Conservation (phyloP, 2,113 vertebrate species). For the Amia ocellicauda region DNA sequence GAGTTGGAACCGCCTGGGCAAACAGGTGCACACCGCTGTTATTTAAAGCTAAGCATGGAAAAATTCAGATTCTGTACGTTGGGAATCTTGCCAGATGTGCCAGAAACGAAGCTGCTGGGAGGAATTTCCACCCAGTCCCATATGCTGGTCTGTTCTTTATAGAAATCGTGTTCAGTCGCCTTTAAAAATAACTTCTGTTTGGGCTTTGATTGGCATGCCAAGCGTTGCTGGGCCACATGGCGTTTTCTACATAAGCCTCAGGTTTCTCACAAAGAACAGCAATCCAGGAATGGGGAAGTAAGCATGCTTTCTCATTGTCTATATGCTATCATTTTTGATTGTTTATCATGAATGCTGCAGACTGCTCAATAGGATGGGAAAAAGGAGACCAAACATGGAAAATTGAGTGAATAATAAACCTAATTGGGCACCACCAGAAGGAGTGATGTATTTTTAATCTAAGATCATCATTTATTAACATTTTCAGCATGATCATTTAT, state of each 20-base stretch:
- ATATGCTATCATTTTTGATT: no score
- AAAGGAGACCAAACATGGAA: no score
- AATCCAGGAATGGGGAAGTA: slow-evolving; percentile 16
- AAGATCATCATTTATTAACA: no score
- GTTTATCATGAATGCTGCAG: no score
- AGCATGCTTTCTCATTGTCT: no score
- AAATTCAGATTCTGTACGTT: not conserved
- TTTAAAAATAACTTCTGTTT: slow-evolving; percentile 36
- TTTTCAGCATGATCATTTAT: no score
- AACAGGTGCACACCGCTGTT: slow-evolving; percentile 12
- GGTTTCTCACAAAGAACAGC: slow-evolving; percentile 39
- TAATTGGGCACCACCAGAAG: no score
- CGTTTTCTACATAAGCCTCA: slow-evolving; percentile 40
- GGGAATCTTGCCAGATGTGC: slow-evolving; percentile 2
- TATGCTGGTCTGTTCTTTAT: slow-evolving; percentile 55
- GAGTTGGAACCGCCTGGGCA: slow-evolving; percentile 26
- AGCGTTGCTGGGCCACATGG: slow-evolving; percentile 49
- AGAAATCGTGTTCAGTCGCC: slow-evolving; percentile 27
- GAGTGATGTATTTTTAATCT: no score
- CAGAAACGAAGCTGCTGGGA: slow-evolving; percentile 10
- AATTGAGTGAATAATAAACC: no score
- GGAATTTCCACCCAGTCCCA: slow-evolving; percentile 33
- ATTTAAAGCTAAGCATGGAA: no score
- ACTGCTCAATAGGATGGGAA: no score
- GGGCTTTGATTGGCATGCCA: slow-evolving; percentile 36